Base-by-base conservation (phyloP, 2,888 invertebrate species). In the Acanthosepion lycidas region DNA sequence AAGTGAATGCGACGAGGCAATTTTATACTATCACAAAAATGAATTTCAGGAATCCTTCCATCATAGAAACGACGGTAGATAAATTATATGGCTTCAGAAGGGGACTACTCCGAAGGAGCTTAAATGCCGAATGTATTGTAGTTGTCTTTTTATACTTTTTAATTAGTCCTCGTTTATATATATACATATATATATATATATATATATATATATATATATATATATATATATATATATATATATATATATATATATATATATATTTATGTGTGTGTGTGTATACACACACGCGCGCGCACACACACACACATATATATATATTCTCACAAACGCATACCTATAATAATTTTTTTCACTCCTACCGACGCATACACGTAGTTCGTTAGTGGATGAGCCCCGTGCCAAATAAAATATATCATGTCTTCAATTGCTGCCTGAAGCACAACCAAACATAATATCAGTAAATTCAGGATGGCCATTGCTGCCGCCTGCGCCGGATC, bases 161-260 rank as follows among this genome's bases (percentile, higher is more conserved):
- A 42, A 42, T 42, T 3, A 42, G 42, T 3, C 42, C 42, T 42
- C 0, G 33, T 26, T 12, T 9, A 91, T 6, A 91, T 91, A 91
- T 6, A 91, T 91, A 91, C 15, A 91, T 91, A 23, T 42, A 91
- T 91, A 91, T 42, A 91, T 91, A 91, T 48, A 33, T 91, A 33
- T 48, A 91, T 91, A 91, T 48, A 91, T 91, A 91, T 48, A n/a
- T 91, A 48, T 48, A 91, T 91, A 91, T 48, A 91, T 91, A n/a
- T 48, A 91, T 91, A 1, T 48, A 91, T 91, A 91, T 48, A 91
- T 91, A n/a, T 48, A 91, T 91, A 91, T 48, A 33, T 91, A 91
- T 48, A n/a, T 91, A n/a, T 48, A 91, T 91, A 8, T 48, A 33
- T 91, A n/a, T 48, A 91, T 91, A 91, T 48, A 8, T 91, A 91